These are phyloP conservation scores for Drosophila mauritiana DNA, from an alignment of 1,140 invertebrate genomes.

Conservation along the genomic window DNA sequence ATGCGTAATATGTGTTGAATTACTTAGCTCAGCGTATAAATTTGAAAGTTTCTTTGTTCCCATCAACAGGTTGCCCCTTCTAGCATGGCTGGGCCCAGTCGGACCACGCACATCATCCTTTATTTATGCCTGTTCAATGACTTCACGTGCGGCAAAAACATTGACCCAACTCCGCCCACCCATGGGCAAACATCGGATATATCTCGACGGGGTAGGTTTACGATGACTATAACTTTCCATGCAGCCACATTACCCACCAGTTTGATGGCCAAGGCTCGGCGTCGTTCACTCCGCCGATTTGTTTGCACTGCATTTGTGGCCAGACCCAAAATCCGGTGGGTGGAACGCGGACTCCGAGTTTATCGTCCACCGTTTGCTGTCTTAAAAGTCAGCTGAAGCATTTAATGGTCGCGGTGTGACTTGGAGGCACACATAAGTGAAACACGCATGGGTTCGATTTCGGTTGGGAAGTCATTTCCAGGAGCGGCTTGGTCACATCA, in stretches of 20 bases:
- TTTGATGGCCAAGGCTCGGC: constrained; percentile 66
- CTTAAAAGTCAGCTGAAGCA: constrained; percentile 47
- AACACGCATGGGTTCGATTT: constrained; percentile 55
- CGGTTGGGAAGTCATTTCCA: constrained; percentile 54
- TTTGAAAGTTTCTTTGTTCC: background rate
- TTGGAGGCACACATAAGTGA: constrained; percentile 33
- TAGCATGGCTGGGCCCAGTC: constrained; percentile 5
- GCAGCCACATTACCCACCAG: constrained; percentile 42
- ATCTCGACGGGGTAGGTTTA: constrained; percentile 38
- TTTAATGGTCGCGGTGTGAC: constrained; percentile 66
- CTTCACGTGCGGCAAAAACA: constrained; percentile 57
- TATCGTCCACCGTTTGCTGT: constrained; percentile 7
- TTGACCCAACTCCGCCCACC: constrained; percentile 55
- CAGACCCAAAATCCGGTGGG: constrained; percentile 17
- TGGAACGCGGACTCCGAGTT: constrained; percentile 4
- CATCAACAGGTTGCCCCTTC: constrained; percentile 35
- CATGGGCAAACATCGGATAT: constrained; percentile 35
- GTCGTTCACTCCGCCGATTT: constrained; percentile 46
- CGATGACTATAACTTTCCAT: constrained; percentile 62
- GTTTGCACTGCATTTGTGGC: constrained; percentile 71
- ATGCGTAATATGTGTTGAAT: no score
- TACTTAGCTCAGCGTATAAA: background rate
- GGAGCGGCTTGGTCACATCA: constrained; percentile 23
- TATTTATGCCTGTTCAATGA: constrained; percentile 34
- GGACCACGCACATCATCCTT: constrained; percentile 2